Evolutionary conservation across 2,888 invertebrate species (phyloP).

Genomic region (Dryococelus australis): DNA sequence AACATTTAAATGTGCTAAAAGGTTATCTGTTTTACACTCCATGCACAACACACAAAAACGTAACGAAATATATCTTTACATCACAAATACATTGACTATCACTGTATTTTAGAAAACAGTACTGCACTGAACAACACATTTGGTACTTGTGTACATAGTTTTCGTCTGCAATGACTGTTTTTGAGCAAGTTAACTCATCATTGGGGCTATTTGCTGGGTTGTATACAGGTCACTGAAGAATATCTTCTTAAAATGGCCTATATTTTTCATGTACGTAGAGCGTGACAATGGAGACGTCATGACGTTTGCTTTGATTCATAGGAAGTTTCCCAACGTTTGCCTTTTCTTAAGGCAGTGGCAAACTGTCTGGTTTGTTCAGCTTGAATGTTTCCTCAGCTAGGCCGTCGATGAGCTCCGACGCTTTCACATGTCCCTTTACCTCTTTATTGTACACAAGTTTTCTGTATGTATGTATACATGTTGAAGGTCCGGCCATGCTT

Average conservation of each 20-base stretch:
- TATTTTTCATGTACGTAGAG: background rate
- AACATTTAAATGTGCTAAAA: background rate
- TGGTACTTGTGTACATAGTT: too few species aligned
- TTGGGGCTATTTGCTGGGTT: background rate
- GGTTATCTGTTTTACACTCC: background rate
- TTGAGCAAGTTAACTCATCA: background rate
- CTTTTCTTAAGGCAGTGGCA: background rate
- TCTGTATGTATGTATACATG: too few species aligned
- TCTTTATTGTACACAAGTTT: background rate
- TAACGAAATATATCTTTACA: background rate
- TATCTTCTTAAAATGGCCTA: background rate
- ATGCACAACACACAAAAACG: background rate
- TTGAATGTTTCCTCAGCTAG: too few species aligned
- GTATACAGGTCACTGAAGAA: background rate
- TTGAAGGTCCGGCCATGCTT: too few species aligned
- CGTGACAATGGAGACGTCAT: slow-evolving; percentile 11
- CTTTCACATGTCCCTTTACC: background rate
- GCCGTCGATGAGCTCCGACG: too few species aligned
- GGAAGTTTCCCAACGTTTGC: background rate
- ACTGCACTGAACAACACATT: background rate
- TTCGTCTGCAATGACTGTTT: too few species aligned
- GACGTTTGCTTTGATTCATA: background rate
- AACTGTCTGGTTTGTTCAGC: background rate
- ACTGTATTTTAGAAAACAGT: background rate
- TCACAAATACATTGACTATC: background rate